phyloP scores from a whole-genome alignment of 1,140 invertebrate species.

The Polypedilum vanderplanki region DNA sequence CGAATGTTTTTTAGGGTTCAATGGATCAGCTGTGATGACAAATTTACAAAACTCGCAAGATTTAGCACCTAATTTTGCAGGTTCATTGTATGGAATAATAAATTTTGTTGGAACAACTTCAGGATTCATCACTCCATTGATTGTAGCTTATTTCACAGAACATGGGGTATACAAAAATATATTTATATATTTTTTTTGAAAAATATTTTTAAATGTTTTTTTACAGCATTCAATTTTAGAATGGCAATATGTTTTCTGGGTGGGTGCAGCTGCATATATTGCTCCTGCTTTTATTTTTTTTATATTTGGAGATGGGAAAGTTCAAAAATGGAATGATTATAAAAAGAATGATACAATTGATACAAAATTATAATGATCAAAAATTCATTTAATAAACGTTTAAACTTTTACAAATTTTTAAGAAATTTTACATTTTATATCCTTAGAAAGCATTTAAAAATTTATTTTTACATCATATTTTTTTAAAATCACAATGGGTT shows the following conservation, averaged over 20 bases:
- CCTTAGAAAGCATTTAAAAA: too few relatives aligned
- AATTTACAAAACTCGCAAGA: slow-evolving; percentile 75
- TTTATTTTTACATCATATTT: too few relatives aligned
- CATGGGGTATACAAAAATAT: slow-evolving; percentile 43
- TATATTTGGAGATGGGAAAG: slow-evolving; percentile 45
- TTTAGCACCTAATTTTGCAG: slow-evolving; percentile 60
- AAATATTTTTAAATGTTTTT: slow-evolving; percentile 29
- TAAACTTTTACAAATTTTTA: background rate
- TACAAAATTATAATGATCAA: background rate
- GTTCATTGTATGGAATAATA: slow-evolving; percentile 50
- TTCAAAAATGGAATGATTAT: slow-evolving; percentile 46
- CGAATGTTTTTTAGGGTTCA: slow-evolving; percentile 50
- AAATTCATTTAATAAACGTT: background rate
- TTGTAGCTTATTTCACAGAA: slow-evolving; percentile 47
- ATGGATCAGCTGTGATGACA: slow-evolving; percentile 70
- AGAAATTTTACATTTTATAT: background rate
- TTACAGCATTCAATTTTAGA: slow-evolving; percentile 50
- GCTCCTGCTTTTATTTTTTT: slow-evolving; percentile 48
- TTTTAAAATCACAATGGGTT: background rate
- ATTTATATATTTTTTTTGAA: slow-evolving; percentile 13
- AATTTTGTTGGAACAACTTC: slow-evolving; percentile 50
- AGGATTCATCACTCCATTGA: slow-evolving; percentile 49
- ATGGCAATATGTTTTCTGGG: slow-evolving; percentile 57
- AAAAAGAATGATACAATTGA: slow-evolving; percentile 18
- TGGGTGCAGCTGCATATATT: slow-evolving; percentile 48